Conservation (phyloP, 2,797 vertebrate species). For the Cuniculus paca region DNA sequence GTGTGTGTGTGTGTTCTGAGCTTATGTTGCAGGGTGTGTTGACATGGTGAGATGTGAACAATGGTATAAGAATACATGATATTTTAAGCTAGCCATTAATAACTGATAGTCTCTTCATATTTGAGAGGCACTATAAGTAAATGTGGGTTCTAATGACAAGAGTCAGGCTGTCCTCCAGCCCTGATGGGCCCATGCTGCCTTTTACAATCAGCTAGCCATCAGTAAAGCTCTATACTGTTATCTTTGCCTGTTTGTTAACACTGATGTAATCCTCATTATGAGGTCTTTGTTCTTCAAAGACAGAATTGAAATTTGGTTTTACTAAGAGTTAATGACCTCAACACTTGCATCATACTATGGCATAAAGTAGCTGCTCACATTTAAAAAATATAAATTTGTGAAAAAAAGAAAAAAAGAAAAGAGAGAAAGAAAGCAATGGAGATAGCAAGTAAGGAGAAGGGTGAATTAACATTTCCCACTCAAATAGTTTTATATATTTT, state of each 20-base stretch:
- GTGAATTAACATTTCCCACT: background rate
- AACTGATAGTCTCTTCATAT: background rate
- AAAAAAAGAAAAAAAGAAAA: background rate
- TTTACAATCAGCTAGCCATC: background rate
- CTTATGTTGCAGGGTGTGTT: rapidly evolving
- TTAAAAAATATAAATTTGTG: background rate
- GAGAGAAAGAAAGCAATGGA: background rate
- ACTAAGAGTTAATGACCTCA: background rate
- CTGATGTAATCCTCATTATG: background rate
- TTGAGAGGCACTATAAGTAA: background rate
- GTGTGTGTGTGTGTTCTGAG: background rate
- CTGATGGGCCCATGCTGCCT: rapidly evolving
- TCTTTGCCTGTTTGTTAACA: background rate
- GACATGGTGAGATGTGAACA: background rate
- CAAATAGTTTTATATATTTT: too few species aligned
- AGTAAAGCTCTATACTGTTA: background rate
- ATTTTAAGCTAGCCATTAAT: background rate
- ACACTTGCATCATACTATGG: background rate
- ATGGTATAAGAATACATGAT: rapidly evolving
- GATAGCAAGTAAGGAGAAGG: background rate
- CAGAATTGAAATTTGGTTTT: background rate
- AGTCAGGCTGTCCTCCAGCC: background rate
- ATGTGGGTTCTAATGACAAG: background rate
- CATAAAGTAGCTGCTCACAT: background rate
- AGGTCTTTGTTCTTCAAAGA: background rate